Percentiles rank a stretch among this genome's conserved stretches.
Evolutionary conservation across 2,113 vertebrate genomes (phyloP).

Genomic region (Aldabrachelys gigantea): DNA sequence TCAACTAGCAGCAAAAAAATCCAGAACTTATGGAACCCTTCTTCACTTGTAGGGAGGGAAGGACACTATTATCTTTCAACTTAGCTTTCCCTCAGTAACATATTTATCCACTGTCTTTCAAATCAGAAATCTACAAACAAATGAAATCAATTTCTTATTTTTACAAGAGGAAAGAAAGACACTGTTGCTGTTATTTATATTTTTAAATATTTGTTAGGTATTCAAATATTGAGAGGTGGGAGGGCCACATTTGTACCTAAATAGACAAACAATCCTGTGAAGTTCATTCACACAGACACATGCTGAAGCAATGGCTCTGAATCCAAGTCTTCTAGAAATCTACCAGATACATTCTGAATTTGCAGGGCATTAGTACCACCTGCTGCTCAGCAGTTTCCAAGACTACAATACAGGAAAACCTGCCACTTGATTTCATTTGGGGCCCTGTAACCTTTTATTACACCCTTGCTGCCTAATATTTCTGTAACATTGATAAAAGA

Average conservation of each 20-base stretch:
- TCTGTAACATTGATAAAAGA: not conserved
- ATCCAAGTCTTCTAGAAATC: not conserved
- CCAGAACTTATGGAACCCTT: not conserved
- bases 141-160: not conserved
- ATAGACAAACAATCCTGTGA: too few relatives aligned
- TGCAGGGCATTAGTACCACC: not conserved
- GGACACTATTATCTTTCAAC: not conserved
- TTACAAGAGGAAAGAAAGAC: not conserved
- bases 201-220: not conserved
- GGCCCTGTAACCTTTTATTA: not conserved
- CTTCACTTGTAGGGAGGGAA: not conserved
- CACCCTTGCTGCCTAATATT: not conserved
- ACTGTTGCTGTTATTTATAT: not conserved
- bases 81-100: too few relatives aligned
- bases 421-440: not conserved
- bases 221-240: not conserved
- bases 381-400: not conserved
- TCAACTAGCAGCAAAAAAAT: not conserved
- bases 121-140: fast-evolving
- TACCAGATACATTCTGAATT: not conserved
- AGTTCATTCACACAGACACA: too few relatives aligned
- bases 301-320: not conserved
- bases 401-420: not conserved
- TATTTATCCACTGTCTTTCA: not conserved
- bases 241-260: not conserved